A percentile compares a stretch with the other conserved stretches of the same genome.
Evolutionary conservation across 2,888 invertebrate species (phyloP).

Genomic region (Mechanitis mazaeus): DNA sequence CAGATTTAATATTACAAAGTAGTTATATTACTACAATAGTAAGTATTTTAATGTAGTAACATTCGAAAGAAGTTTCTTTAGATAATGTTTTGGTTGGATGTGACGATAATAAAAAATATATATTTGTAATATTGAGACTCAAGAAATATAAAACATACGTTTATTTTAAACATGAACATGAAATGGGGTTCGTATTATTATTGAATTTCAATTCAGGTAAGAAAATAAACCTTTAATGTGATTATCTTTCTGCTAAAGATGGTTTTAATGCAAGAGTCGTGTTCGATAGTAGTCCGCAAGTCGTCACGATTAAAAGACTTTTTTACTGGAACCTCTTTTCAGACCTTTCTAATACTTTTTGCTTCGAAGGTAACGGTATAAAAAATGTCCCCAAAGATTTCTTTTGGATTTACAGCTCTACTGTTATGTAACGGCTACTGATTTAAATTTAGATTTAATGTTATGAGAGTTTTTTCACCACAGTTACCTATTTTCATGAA

Average conservation of each 20-base stretch:
- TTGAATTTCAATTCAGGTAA: conserved; percentile 8
- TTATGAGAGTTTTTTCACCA: conserved; percentile 35
- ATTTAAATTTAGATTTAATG: conserved; percentile 61
- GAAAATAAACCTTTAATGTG: conserved; percentile 14
- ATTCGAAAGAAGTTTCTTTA: conserved; percentile 35
- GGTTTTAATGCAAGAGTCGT: conserved; percentile 51
- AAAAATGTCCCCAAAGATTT: conserved; percentile 7
- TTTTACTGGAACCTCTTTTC: conserved; percentile 43
- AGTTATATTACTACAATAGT: conserved; percentile 25
- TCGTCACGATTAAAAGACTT: conserved; percentile 49
- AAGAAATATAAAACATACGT: no score
- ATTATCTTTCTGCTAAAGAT: conserved; percentile 28
- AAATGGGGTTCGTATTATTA: background rate
- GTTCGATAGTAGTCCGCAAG: conserved; percentile 54
- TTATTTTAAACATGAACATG: no score
- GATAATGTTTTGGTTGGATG: background rate
- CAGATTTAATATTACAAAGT: conserved; percentile 65
- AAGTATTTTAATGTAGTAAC: conserved; percentile 51
- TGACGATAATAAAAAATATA: background rate
- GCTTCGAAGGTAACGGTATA: conserved; percentile 30
- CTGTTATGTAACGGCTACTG: conserved; percentile 56
- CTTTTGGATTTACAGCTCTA: background rate
- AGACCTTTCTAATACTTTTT: conserved; percentile 46
- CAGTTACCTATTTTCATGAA: background rate
- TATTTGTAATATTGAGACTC: background rate